These are phyloP conservation scores for Lepidurus couesii DNA, from an alignment of 1,140 invertebrate species.

Conservation along the genomic window DNA sequence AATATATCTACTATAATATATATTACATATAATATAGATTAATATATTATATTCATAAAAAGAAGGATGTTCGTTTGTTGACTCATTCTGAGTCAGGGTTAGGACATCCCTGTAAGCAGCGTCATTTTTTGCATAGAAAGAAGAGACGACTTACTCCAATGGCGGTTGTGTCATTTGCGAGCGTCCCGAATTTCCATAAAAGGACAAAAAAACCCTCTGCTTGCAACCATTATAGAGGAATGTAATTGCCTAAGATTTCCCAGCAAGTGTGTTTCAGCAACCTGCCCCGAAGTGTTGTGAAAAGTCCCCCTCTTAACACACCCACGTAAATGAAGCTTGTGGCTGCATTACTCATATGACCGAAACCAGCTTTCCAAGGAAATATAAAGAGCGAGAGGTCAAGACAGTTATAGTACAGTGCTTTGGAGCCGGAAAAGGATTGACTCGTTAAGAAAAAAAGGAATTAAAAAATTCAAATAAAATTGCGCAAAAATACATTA, in stretches of 20 bases:
- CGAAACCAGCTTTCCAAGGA: neutral
- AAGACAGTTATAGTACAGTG: neutral
- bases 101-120: conserved; percentile 9
- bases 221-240: neutral
- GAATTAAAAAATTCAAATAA: no score
- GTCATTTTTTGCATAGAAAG: neutral
- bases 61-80: neutral
- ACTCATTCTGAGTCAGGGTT: conserved; percentile 3
- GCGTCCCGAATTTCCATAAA: neutral
- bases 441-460: neutral
- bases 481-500: no score
- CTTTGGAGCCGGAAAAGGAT: neutral
- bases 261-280: neutral
- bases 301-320: neutral
- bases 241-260: neutral
- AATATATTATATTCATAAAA: no score
- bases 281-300: neutral
- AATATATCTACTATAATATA: no score
- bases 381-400: neutral
- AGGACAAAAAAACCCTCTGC: neutral
- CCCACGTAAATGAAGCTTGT: neutral
- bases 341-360: neutral
- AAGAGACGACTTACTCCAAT: neutral
- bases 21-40: no score
- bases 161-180: neutral